These are phyloP conservation scores for Trichopria drosophilae DNA, from an alignment of 2,888 invertebrate genomes.

Conservation along the genomic window DNA sequence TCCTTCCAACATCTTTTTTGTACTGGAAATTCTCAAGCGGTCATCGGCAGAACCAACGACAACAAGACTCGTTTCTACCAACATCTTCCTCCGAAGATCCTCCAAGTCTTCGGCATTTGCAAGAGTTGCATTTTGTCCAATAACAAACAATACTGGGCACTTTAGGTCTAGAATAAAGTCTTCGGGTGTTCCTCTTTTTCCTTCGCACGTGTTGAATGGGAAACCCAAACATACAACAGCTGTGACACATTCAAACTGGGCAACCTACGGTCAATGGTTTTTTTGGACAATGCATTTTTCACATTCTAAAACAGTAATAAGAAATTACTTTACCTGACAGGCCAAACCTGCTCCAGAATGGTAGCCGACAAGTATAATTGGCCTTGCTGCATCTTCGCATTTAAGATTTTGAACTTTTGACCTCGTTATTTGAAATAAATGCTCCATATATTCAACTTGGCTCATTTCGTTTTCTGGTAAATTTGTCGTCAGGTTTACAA, in stretches of 20 bases:
- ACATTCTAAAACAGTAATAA: not conserved
- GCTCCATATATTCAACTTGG: not conserved
- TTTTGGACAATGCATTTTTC: not conserved
- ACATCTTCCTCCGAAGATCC: conserved; percentile 73
- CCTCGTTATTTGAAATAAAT: not conserved
- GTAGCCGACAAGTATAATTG: not conserved
- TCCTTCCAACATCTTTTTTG: conserved; percentile 71
- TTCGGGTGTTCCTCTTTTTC: conserved; percentile 73
- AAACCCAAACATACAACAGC: conserved; percentile 79
- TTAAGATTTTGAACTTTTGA: not conserved
- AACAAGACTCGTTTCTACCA: conserved; percentile 74
- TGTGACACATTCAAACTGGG: conserved; percentile 70
- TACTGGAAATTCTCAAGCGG: conserved; percentile 69
- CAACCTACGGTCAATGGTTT: conserved; percentile 59
- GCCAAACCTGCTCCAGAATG: not conserved
- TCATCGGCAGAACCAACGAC: conserved; percentile 83
- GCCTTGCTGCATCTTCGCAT: not conserved
- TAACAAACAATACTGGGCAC: conserved; percentile 75
- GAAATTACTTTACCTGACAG: not conserved
- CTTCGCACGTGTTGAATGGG: conserved; percentile 73
- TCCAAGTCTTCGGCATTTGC: conserved; percentile 75
- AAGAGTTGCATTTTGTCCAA: conserved; percentile 73
- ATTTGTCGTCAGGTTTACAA: not conserved
- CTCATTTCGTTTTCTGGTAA: not conserved
- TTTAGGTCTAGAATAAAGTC: conserved; percentile 73